A percentile compares a stretch with the other conserved stretches of the same genome.
Conservation (phyloP, 2,113 vertebrate genomes). For the Pseudorhombus dupliciocellatus region DNA sequence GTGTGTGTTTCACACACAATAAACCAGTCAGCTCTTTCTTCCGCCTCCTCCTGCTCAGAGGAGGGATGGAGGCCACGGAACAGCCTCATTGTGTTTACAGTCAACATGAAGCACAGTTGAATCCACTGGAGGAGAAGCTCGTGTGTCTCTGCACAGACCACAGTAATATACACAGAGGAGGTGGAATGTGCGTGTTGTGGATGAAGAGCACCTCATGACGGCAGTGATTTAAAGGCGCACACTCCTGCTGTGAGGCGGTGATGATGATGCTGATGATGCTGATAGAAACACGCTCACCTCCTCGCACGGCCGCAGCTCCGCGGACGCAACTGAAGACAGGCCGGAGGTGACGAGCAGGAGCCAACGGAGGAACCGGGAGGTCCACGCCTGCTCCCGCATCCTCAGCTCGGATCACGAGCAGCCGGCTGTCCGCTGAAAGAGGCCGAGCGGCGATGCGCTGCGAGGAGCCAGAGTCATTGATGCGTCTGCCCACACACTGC, state of each 20-base stretch:
- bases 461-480: slow-evolving; percentile 46
- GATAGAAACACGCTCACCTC: slow-evolving; percentile 52
- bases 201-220: too few relatives aligned
- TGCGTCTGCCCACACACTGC: slow-evolving; percentile 40
- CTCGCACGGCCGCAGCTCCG: slow-evolving; percentile 61
- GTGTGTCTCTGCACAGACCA: neutral
- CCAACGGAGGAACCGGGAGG: slow-evolving; percentile 56
- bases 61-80: slow-evolving; percentile 34
- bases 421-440: slow-evolving; percentile 36
- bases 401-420: slow-evolving; percentile 52
- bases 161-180: too few relatives aligned
- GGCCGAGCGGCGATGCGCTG: slow-evolving; percentile 4
- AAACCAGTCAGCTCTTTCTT: too few relatives aligned
- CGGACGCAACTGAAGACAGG: slow-evolving; percentile 33
- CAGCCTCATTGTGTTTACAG: slow-evolving; percentile 28
- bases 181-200: too few relatives aligned
- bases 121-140: slow-evolving; percentile 28
- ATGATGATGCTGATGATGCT: neutral
- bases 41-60: neutral
- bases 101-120: slow-evolving; percentile 29
- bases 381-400: slow-evolving; percentile 59
- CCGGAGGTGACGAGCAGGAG: slow-evolving; percentile 53
- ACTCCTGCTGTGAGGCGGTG: neutral
- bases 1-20: neutral
- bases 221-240: too few relatives aligned